Conservation (phyloP, 2,113 vertebrate species). For the Gobio gobio region DNA sequence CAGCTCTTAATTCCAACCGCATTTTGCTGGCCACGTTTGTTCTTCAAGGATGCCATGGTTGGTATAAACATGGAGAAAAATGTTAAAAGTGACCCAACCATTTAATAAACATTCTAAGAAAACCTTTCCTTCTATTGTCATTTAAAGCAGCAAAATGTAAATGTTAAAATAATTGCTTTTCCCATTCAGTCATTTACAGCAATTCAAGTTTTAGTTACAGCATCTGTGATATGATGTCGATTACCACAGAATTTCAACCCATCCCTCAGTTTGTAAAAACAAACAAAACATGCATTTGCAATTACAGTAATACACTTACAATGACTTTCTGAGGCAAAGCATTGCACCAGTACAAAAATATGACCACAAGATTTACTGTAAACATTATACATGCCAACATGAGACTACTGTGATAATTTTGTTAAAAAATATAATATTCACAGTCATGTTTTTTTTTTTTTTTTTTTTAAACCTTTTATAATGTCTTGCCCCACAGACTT, state of each 20-base stretch:
- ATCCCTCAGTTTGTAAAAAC: neutral
- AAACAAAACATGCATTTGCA: neutral
- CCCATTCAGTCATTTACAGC: neutral
- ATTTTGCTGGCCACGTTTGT: constrained; percentile 58
- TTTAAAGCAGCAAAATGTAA: neutral
- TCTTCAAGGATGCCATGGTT: constrained; percentile 44
- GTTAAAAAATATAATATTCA: neutral
- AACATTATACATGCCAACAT: neutral
- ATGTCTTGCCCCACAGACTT: neutral
- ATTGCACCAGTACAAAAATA: neutral
- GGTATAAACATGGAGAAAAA: constrained; percentile 6
- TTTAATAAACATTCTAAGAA: neutral
- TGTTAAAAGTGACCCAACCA: neutral
- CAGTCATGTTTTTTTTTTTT: too few relatives aligned
- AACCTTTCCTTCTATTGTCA: neutral
- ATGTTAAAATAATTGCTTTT: neutral
- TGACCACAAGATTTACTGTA: neutral
- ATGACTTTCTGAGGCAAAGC: neutral
- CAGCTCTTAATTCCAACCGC: constrained; percentile 38
- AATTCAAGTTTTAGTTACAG: neutral
- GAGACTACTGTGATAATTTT: neutral
- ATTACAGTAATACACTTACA: neutral
- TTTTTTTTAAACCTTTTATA: neutral
- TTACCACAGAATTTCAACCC: neutral
- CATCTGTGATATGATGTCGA: neutral